Conservation (phyloP, 2,797 vertebrate genomes). For the Paguma larvata region DNA sequence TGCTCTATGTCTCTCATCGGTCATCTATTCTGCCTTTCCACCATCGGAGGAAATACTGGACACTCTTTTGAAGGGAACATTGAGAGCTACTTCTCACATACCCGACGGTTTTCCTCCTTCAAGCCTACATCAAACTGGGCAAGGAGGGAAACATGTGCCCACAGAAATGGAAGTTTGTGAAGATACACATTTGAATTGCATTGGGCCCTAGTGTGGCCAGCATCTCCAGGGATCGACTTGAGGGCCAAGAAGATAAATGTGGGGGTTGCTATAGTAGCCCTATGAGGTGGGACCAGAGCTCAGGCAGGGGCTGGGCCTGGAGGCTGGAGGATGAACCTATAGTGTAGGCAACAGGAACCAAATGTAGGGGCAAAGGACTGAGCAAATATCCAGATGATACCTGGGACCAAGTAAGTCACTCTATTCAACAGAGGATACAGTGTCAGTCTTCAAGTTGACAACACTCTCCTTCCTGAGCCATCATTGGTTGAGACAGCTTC, state of each 20-base stretch:
- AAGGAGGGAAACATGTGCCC: slow-evolving; percentile 69
- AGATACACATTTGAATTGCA: slow-evolving; percentile 46
- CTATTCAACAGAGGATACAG: slow-evolving; percentile 92
- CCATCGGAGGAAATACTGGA: slow-evolving; percentile 87
- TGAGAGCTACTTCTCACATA: slow-evolving; percentile 78
- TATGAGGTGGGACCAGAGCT: slow-evolving; percentile 85
- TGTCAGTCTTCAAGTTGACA: slow-evolving; percentile 91
- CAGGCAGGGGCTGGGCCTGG: slow-evolving; percentile 20
- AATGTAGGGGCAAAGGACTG: background rate
- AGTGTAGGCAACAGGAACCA: slow-evolving; percentile 85
- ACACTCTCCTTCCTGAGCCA: slow-evolving; percentile 90
- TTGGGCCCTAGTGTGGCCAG: slow-evolving; percentile 78
- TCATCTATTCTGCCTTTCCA: slow-evolving; percentile 93
- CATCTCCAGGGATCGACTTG: slow-evolving; percentile 85
- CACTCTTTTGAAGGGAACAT: slow-evolving; percentile 29
- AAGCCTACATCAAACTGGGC: slow-evolving; percentile 79
- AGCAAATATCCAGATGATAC: background rate
- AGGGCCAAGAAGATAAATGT: slow-evolving; percentile 79
- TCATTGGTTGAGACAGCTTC: background rate
- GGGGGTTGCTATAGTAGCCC: slow-evolving; percentile 80
- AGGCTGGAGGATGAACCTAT: slow-evolving; percentile 66
- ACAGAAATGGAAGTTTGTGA: slow-evolving; percentile 80
- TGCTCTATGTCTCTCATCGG: slow-evolving; percentile 94
- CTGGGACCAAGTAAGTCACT: slow-evolving; percentile 92
- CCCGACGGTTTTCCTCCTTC: slow-evolving; percentile 83